phyloP scores from a whole-genome alignment of 2,797 vertebrate genomes.

The Hemibagrus guttatus region DNA sequence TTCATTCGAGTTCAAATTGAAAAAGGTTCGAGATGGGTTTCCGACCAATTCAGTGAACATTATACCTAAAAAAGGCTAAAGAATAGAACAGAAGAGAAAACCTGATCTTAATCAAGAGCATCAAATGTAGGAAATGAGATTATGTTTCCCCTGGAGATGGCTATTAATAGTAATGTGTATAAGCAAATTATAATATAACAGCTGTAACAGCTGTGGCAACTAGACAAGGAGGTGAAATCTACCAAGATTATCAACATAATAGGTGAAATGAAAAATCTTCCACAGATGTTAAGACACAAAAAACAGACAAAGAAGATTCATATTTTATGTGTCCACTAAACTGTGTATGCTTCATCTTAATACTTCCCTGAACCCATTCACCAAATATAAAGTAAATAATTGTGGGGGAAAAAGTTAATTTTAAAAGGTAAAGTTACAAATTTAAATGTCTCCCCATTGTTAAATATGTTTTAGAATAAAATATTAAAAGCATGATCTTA shows the following conservation, averaged over 20 bases:
- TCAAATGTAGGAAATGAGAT: constrained; percentile 52
- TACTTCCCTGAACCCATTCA: neutral
- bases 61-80: constrained; percentile 20
- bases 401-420: neutral
- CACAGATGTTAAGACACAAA: neutral
- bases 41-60: neutral
- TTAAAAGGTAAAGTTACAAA: no score
- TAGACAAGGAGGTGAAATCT: constrained; percentile 12
- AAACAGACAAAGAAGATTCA: neutral
- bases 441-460: neutral
- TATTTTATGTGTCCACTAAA: constrained; percentile 4
- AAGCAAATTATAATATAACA: constrained; percentile 68
- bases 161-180: constrained; percentile 69
- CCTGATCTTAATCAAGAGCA: constrained; percentile 53
- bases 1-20: neutral
- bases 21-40: constrained; percentile 1
- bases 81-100: constrained; percentile 39
- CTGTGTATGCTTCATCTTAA: neutral
- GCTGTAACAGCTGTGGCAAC: constrained; percentile 8
- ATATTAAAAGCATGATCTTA: neutral
- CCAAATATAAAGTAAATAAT: neutral
- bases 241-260: neutral
- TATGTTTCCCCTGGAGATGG: constrained; percentile 56
- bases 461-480: neutral
- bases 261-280: neutral